Evolutionary conservation across 1,140 invertebrate genomes (phyloP).

Genomic region (Drosophila nannoptera): DNA sequence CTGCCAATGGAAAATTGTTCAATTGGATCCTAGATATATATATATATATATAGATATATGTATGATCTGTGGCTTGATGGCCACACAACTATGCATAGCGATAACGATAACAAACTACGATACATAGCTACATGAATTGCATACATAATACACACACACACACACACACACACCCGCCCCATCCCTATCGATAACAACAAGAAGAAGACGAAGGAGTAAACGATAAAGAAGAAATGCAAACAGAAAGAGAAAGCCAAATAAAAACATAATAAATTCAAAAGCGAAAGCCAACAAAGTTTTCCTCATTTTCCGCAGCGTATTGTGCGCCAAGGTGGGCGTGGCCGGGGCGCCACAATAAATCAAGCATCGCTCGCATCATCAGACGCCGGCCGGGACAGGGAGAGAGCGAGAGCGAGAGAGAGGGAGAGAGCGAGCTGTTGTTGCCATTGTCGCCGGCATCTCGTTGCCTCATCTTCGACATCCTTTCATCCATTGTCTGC

Average conservation of each 20-base stretch:
- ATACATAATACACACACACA: constrained; percentile 50
- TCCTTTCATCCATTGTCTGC: neutral
- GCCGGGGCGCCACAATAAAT: constrained; percentile 52
- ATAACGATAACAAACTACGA: constrained; percentile 43
- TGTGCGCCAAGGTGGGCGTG: constrained; percentile 50
- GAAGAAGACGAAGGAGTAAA: constrained; percentile 16
- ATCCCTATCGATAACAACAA: constrained; percentile 56
- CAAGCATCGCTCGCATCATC: constrained; percentile 70
- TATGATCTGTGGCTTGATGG: constrained; percentile 10
- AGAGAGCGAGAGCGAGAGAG: neutral
- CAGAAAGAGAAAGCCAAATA: constrained; percentile 51
- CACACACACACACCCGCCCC: constrained; percentile 34
- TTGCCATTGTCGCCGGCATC: constrained; percentile 39
- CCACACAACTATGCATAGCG: constrained; percentile 25
- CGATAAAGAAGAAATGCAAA: constrained; percentile 10
- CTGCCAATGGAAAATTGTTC: neutral
- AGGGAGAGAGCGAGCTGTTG: constrained; percentile 2
- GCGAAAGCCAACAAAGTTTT: constrained; percentile 60
- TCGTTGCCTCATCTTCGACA: constrained; percentile 20
- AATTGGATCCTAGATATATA: constrained; percentile 1
- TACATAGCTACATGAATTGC: constrained; percentile 47
- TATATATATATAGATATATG: constrained; percentile 10
- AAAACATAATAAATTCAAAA: constrained; percentile 73
- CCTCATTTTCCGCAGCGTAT: constrained; percentile 43
- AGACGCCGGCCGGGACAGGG: constrained; percentile 40